Evolutionary conservation across 2,113 vertebrate genomes (phyloP), one percentile per base, ranked within the genome.

Genomic region (Phyllostomus discolor): DNA sequence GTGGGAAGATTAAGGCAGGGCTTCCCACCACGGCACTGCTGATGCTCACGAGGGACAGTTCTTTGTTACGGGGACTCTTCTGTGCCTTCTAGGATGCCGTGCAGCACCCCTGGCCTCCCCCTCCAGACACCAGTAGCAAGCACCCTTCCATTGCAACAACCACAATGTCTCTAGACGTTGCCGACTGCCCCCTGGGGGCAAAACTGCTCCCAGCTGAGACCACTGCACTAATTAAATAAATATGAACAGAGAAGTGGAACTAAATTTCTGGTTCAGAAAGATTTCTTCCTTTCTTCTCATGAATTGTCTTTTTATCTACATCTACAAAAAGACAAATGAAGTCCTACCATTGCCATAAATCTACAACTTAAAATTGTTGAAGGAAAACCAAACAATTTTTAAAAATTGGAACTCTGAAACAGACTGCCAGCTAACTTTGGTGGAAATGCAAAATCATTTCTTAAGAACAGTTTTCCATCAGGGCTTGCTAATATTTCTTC

Each of bases 1-100:
- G 50, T 1, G 0, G 0, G 0, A 4, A 17, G 1, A 0, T 7
- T 1, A 7, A 8, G 0, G 43, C 92, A 15, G 4, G 64, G 8
- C 7, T 6, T 35, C n/a, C 28, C 26, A 10, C 54, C 16, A 4
- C 0, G 6, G 31, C 24, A 7, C 4, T 17, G 3, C 28, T 9
- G 35, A n/a, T 22, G 10, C 3, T 7, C 22, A 20, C 41, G 7
- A 15, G 0, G 9, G 11, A 14, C 5, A 16, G 2, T 0, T 33
- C 86, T 17, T 2, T 12, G 10, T 12, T 38, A 17, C 5, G 33
- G 26, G 31, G 57, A 15, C 1, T 10, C 3, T 33, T 35, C 26
- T 15, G 72, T 1, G 31, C 7, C 6, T 10, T 11, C 3, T 15
- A 59, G 31, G 22, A 14, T 7, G 24, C 12, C n/a, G 11, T 35